A percentile compares a stretch with the other conserved stretches of the same genome.
These are phyloP conservation scores for Acipenser oxyrinchus DNA, from an alignment of 2,797 vertebrate genomes.

Conservation along the genomic window DNA sequence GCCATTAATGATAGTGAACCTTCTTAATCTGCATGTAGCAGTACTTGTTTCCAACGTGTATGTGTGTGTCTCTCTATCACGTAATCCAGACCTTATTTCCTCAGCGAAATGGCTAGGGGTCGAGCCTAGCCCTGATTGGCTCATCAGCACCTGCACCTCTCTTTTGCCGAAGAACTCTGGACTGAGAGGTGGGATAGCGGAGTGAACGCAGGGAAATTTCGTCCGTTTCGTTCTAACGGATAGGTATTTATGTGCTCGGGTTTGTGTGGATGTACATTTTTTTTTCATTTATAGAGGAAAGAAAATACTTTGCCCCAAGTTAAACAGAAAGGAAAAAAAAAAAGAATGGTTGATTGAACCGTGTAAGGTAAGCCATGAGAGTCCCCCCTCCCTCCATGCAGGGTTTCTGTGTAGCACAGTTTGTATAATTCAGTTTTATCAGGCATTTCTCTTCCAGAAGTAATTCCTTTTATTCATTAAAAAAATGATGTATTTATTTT, in stretches of 20 bases:
- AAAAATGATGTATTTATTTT: conserved; percentile 24
- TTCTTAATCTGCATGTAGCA: conserved; percentile 77
- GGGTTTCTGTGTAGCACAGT: conserved; percentile 32
- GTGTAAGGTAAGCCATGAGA: conserved; percentile 85
- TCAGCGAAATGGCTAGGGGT: conserved; percentile 98
- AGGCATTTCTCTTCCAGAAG: neutral
- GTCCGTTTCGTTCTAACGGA: conserved; percentile 98
- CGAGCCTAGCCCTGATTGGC: conserved; percentile 91
- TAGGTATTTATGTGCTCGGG: conserved; percentile 99
- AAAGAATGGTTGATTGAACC: conserved; percentile 69
- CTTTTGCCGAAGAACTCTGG: conserved; percentile 89
- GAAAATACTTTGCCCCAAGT: conserved; percentile 40
- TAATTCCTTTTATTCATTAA: conserved; percentile 7
- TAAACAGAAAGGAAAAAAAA: conserved; percentile 54
- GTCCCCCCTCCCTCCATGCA: conserved; percentile 44
- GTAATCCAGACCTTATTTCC: conserved; percentile 93
- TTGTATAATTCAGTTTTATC: neutral
- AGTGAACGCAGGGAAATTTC: conserved; percentile 96
- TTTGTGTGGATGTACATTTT: conserved; percentile 96
- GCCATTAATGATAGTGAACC: conserved; percentile 50
- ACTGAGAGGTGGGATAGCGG: conserved; percentile 95
- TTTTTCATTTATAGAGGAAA: conserved; percentile 60
- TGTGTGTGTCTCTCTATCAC: conserved; percentile 99
- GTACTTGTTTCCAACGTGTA: conserved; percentile 82
- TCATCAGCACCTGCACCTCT: conserved; percentile 88